Percentiles rank a stretch among this genome's conserved stretches.
These are phyloP conservation scores for Drosophila kikkawai DNA, from an alignment of 1,140 invertebrate species.

Conservation along the genomic window DNA sequence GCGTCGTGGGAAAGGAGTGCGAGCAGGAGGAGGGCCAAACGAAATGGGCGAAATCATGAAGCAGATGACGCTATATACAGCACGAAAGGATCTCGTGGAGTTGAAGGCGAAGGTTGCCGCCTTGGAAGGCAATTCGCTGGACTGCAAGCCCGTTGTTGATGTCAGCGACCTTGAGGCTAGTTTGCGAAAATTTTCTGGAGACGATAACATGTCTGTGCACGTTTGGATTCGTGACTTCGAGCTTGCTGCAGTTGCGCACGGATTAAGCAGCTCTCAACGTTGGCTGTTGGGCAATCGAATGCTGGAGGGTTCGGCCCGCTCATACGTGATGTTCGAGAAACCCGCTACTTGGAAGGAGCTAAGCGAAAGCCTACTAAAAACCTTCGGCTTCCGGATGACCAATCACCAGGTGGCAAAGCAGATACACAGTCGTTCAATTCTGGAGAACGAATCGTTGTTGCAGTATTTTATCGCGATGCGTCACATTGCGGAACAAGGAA, in stretches of 20 bases:
- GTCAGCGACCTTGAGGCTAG: not conserved
- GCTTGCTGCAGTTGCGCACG: not conserved
- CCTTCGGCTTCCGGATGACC: not conserved
- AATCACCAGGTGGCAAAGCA: not conserved
- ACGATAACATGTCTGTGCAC: not conserved
- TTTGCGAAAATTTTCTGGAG: not conserved
- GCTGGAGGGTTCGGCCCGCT: not conserved
- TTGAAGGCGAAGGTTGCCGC: not conserved
- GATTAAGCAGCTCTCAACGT: not conserved
- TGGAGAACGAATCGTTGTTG: no score
- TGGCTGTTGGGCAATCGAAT: not conserved
- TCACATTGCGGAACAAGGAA: not conserved
- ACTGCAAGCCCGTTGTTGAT: not conserved
- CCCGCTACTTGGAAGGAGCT: not conserved
- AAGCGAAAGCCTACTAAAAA: not conserved
- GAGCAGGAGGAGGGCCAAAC: no score
- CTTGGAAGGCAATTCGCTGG: not conserved
- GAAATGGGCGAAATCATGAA: no score
- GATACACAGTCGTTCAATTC: not conserved
- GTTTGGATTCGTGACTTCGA: not conserved
- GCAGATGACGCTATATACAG: no score
- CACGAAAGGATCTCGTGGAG: no score
- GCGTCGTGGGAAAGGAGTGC: no score
- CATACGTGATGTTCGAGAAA: not conserved
- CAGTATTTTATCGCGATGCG: conserved; percentile 1